Evolutionary conservation across 2,113 vertebrate genomes (phyloP).

Genomic region (Aegypius monachus): DNA sequence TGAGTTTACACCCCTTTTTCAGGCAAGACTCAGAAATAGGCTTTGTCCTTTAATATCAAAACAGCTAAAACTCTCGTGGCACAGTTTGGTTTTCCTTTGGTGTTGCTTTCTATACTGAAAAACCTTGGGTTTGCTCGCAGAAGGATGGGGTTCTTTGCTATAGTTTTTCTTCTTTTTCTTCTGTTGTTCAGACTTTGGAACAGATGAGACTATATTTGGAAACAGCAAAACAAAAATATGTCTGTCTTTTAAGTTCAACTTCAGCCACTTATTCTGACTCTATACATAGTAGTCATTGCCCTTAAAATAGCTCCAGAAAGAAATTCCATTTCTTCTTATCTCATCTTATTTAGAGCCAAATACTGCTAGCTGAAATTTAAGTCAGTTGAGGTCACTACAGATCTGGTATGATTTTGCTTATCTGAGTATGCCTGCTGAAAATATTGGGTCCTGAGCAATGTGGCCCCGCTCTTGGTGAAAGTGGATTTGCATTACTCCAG

Average conservation of each 20-base stretch:
- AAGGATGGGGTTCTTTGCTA: neutral
- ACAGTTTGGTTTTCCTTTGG: neutral
- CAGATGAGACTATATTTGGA: slow-evolving; percentile 16
- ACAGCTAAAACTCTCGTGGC: neutral
- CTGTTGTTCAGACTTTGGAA: neutral
- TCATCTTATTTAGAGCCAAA: neutral
- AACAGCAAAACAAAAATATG: slow-evolving; percentile 37
- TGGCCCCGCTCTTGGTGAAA: neutral
- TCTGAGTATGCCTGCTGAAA: neutral
- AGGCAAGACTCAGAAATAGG: neutral
- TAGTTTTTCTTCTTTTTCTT: neutral
- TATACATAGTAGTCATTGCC: slow-evolving; percentile 42
- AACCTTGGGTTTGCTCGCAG: neutral
- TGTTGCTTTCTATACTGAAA: neutral
- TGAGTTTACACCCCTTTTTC: neutral
- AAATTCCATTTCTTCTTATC: slow-evolving; percentile 43
- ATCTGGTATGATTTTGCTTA: neutral
- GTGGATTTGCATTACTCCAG: neutral
- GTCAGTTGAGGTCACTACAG: neutral
- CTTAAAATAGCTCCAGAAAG: slow-evolving; percentile 52
- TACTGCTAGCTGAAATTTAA: neutral
- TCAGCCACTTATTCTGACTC: neutral
- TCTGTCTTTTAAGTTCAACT: slow-evolving; percentile 35
- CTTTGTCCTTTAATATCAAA: neutral
- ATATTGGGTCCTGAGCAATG: neutral